Evolutionary conservation across 2,888 invertebrate species (phyloP).

Genomic region (Torymus auratus): DNA sequence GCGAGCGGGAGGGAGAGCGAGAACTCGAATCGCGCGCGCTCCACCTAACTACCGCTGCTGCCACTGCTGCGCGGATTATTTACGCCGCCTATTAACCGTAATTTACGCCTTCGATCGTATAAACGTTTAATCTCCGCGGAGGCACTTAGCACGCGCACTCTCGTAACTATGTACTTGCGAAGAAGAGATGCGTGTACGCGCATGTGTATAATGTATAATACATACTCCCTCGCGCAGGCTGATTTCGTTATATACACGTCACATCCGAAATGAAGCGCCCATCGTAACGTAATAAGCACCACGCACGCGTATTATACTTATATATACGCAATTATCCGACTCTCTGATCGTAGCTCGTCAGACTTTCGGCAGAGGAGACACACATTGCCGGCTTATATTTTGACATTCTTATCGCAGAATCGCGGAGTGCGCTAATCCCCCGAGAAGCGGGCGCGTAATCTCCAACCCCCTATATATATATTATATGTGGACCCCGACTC

Average conservation of each 20-base stretch:
- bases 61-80: slow-evolving; percentile 33
- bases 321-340: no score
- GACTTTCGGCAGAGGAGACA: no score
- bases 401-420: slow-evolving; percentile 76
- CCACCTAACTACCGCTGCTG: not conserved
- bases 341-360: no score
- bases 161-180: not conserved
- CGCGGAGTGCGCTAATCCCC: slow-evolving; percentile 74
- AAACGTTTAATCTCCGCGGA: slow-evolving; percentile 33
- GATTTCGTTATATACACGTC: no score
- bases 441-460: slow-evolving; percentile 72
- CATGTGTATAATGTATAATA: no score
- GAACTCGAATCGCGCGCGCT: not conserved
- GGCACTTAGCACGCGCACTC: slow-evolving; percentile 8
- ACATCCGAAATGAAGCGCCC: no score
- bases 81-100: slow-evolving; percentile 57
- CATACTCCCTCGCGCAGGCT: no score
- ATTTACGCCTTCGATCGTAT: slow-evolving; percentile 58
- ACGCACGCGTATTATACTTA: no score
- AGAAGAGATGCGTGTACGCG: not conserved
- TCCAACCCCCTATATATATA: slow-evolving; percentile 61
- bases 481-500: slow-evolving; percentile 28
- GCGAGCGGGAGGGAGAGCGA: no score
- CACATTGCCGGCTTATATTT: slow-evolving; percentile 72
- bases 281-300: no score